Evolutionary conservation across 2,888 invertebrate species (phyloP).

Genomic region (Plutella xylostella): DNA sequence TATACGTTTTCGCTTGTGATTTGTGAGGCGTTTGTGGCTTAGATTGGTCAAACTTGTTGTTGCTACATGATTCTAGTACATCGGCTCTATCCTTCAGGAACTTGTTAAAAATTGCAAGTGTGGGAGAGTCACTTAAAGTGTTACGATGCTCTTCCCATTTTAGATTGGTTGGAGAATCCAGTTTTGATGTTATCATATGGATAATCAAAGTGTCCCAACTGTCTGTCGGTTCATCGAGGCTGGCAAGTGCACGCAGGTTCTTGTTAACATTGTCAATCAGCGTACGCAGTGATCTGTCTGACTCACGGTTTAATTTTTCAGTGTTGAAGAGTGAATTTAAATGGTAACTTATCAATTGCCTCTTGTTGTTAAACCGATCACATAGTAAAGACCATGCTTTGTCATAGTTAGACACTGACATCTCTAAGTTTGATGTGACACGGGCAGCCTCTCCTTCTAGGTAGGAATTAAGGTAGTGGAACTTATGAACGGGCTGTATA

Average conservation of each 20-base stretch:
- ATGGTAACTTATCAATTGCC: conserved; percentile 17
- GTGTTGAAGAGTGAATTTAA: conserved; percentile 7
- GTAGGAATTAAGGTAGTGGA: conserved; percentile 18
- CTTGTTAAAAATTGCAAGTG: conserved; percentile 6
- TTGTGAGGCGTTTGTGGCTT: too few species aligned
- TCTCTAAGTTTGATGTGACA: conserved; percentile 16
- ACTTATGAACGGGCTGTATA: conserved; percentile 18
- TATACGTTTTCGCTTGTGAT: too few species aligned
- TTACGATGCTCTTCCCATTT: conserved; percentile 13
- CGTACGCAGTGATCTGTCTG: conserved; percentile 13
- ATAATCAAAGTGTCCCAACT: conserved; percentile 15
- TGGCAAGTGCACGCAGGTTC: conserved; percentile 19
- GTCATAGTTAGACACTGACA: conserved; percentile 14
- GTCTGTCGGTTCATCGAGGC: conserved; percentile 18
- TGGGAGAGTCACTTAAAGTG: conserved; percentile 4
- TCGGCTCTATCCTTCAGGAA: conserved; percentile 13
- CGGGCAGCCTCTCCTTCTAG: conserved; percentile 19
- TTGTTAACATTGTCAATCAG: conserved; percentile 19
- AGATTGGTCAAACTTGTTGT: background rate
- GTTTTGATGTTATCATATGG: background rate
- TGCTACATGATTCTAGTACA: conserved; percentile 9
- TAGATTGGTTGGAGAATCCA: background rate
- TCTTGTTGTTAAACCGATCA: conserved; percentile 16
- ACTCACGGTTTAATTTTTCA: background rate
- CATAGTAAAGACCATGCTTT: conserved; percentile 13